phyloP scores from a whole-genome alignment of 2,113 vertebrate genomes.

The Microtus ochrogaster region DNA sequence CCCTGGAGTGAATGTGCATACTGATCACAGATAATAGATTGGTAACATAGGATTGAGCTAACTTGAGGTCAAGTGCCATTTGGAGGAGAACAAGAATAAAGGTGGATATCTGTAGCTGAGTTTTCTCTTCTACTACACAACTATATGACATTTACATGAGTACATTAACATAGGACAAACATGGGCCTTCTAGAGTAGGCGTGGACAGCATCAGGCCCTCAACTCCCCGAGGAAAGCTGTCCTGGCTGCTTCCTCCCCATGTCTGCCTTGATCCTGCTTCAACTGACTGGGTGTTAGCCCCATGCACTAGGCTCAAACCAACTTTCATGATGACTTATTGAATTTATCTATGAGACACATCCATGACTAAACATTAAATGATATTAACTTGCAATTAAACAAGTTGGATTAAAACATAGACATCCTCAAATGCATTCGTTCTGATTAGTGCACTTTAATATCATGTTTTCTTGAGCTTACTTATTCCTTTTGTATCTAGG shows the following conservation, averaged over 20 bases:
- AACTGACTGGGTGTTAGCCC: neutral
- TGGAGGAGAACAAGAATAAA: neutral
- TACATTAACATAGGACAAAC: neutral
- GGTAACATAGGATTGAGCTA: neutral
- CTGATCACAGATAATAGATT: conserved; percentile 20
- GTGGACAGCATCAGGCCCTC: neutral
- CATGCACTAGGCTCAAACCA: neutral
- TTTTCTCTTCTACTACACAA: accelerated
- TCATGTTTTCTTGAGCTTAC: neutral
- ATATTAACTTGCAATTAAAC: conserved; percentile 15
- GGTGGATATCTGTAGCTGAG: neutral
- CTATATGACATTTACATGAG: neutral
- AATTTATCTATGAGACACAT: neutral
- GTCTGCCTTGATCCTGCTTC: neutral
- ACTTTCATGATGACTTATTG: neutral
- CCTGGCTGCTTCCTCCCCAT: neutral
- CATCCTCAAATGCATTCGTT: neutral
- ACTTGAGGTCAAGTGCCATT: neutral
- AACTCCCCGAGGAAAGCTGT: neutral
- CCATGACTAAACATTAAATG: conserved; percentile 28
- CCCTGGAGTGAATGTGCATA: neutral
- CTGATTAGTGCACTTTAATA: neutral
- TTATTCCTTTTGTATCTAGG: neutral
- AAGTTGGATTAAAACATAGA: conserved; percentile 18
- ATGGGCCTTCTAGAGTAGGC: neutral